These are phyloP conservation scores for Poecilia velifera DNA, from an alignment of 2,797 vertebrate species.

Conservation along the genomic window DNA sequence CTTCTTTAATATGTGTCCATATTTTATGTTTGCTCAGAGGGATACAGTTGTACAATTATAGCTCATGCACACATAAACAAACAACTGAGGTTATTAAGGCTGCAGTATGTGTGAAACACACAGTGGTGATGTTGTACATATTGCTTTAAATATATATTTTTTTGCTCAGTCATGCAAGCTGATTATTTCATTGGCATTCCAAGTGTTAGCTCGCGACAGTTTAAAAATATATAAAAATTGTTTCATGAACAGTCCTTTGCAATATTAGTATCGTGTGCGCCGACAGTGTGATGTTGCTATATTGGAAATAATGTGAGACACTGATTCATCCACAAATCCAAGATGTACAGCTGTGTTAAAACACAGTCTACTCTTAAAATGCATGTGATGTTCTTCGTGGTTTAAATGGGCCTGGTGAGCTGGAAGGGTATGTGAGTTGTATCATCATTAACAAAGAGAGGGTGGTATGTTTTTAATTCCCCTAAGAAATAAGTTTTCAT, in stretches of 20 bases:
- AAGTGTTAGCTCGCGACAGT: background rate
- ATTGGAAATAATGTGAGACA: background rate
- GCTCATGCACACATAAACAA: background rate
- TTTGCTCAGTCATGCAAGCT: background rate
- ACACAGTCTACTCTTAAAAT: constrained; percentile 22
- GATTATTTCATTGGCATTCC: background rate
- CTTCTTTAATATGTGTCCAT: background rate
- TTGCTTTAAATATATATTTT: background rate
- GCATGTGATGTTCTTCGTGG: background rate
- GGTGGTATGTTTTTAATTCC: constrained; percentile 15
- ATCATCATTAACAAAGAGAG: constrained; percentile 38
- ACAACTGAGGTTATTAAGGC: background rate
- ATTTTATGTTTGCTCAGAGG: background rate
- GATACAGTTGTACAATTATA: background rate
- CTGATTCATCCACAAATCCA: background rate
- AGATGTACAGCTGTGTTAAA: background rate
- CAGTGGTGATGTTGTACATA: background rate
- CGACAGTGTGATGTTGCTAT: background rate
- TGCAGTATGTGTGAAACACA: background rate
- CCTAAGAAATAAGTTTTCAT: constrained; percentile 24
- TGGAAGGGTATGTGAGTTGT: constrained; percentile 18
- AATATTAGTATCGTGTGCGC: background rate
- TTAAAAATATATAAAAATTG: background rate
- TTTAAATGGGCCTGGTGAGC: constrained; percentile 10
- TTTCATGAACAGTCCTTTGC: background rate